Conservation (phyloP, 2,113 vertebrate genomes). For the Centropus unirufus region DNA sequence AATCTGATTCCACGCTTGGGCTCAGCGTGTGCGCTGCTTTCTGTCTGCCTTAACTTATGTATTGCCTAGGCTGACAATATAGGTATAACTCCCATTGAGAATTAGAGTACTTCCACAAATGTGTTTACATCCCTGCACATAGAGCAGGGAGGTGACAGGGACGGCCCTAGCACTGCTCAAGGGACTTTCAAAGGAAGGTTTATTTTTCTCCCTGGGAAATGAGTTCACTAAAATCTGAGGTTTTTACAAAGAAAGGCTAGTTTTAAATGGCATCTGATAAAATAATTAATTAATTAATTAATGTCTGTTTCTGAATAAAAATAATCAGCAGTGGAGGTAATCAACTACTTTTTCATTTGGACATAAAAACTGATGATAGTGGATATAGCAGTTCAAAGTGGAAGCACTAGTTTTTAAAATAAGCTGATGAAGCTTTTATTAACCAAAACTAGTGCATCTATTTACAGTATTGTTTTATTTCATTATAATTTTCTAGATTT, state of each 20-base stretch:
- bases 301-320: not conserved
- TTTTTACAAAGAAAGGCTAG: not conserved
- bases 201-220: not conserved
- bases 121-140: accelerated
- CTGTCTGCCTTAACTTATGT: accelerated
- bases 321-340: not conserved
- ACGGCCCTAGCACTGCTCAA: not conserved
- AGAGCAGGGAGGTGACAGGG: not conserved
- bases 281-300: not conserved
- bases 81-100: accelerated
- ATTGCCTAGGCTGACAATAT: not conserved
- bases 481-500: not conserved
- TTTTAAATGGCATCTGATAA: not conserved
- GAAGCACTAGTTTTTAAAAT: not conserved
- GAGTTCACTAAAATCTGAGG: not conserved
- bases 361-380: not conserved
- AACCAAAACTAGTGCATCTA: accelerated
- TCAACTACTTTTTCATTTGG: not conserved
- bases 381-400: not conserved
- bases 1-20: not conserved
- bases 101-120: not conserved
- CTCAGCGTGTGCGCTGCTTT: not conserved
- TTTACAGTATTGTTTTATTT: not conserved
- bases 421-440: not conserved
- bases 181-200: not conserved